Percentiles rank a stretch among this genome's conserved stretches.
Conservation (phyloP, 1,140 invertebrate species). For the Bombus breviceps region DNA sequence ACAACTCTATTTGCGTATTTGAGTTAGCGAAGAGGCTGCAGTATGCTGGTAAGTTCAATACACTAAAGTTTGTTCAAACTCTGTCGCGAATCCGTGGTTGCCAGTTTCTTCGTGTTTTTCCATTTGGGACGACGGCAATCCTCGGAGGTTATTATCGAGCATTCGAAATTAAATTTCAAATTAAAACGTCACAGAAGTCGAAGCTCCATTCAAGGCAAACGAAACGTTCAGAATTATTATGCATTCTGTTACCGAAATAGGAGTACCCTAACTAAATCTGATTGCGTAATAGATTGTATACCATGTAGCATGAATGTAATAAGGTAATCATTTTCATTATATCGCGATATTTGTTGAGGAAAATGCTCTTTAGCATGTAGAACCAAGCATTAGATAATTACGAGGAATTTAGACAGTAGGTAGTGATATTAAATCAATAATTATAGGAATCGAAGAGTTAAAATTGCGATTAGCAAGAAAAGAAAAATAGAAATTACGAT, state of each 20-base stretch:
- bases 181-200: too few relatives aligned
- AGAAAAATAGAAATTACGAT: too few relatives aligned
- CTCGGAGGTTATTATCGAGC: neutral
- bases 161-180: neutral
- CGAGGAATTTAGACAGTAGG: too few relatives aligned
- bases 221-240: too few relatives aligned
- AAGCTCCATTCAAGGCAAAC: too few relatives aligned
- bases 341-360: neutral
- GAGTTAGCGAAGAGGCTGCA: neutral
- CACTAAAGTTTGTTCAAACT: neutral
- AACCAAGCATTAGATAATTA: too few relatives aligned
- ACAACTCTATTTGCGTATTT: neutral
- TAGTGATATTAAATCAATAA: too few relatives aligned
- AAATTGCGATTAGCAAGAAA: too few relatives aligned
- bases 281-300: neutral
- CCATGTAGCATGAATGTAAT: neutral
- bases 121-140: neutral
- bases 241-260: too few relatives aligned
- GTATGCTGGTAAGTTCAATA: neutral
- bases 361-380: neutral
- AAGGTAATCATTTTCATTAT: neutral
- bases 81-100: neutral
- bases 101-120: neutral
- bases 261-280: too few relatives aligned
- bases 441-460: too few relatives aligned